A percentile compares a stretch with the other conserved stretches of the same genome.
These are phyloP conservation scores for Strix uralensis DNA, from an alignment of 2,113 vertebrate species.

Conservation along the genomic window DNA sequence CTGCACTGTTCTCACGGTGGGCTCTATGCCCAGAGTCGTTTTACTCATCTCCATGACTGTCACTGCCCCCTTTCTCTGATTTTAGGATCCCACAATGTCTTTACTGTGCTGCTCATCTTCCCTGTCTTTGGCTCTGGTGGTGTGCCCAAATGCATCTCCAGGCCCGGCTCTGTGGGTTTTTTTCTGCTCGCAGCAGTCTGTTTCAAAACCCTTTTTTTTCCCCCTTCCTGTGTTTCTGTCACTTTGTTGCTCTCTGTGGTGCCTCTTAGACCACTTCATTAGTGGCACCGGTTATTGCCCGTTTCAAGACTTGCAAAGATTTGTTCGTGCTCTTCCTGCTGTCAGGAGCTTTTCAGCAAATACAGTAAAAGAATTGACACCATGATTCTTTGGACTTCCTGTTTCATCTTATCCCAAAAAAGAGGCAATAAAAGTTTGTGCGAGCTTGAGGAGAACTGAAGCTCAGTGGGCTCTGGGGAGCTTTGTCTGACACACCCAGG, in stretches of 20 bases:
- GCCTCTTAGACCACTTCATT: slow-evolving; percentile 3
- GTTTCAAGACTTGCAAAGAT: neutral
- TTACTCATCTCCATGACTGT: slow-evolving; percentile 42
- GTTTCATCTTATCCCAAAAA: neutral
- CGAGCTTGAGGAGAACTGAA: neutral
- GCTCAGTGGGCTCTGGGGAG: neutral
- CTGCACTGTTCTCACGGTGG: neutral
- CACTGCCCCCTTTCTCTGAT: slow-evolving; percentile 34
- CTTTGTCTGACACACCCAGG: neutral
- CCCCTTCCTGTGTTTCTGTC: neutral
- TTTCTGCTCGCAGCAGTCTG: neutral
- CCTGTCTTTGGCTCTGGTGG: neutral
- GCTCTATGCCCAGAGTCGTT: neutral
- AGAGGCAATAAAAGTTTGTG: neutral
- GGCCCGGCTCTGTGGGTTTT: neutral
- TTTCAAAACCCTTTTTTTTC: neutral
- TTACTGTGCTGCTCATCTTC: slow-evolving; percentile 54
- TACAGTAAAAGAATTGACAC: neutral
- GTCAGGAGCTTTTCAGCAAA: neutral
- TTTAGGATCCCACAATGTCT: slow-evolving; percentile 48
- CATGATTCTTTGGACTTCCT: neutral
- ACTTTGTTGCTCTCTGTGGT: neutral
- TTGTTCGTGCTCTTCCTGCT: neutral
- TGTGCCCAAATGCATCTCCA: neutral
- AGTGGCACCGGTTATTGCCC: neutral